phyloP scores from a whole-genome alignment of 2,113 vertebrate genomes.

The Myrmophylax atrothorax region DNA sequence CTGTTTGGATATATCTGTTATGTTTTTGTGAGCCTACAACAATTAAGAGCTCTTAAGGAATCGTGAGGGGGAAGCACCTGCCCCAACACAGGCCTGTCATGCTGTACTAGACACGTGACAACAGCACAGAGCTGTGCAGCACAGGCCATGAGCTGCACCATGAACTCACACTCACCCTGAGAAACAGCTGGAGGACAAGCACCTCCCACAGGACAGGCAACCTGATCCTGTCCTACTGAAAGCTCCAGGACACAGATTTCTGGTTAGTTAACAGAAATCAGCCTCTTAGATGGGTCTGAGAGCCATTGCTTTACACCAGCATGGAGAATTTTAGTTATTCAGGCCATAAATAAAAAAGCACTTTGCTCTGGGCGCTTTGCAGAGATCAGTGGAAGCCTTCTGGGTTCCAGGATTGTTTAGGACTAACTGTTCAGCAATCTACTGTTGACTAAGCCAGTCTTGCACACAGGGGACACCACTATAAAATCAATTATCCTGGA shows the following conservation, averaged over 20 bases:
- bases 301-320: background rate
- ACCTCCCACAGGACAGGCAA: background rate
- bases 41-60: background rate
- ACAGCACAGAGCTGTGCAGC: background rate
- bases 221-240: background rate
- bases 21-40: background rate
- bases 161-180: background rate
- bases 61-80: background rate
- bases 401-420: background rate
- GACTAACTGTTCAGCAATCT: background rate
- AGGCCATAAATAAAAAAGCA: background rate
- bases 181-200: background rate
- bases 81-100: background rate
- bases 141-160: accelerated
- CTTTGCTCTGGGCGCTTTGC: background rate
- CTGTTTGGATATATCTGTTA: background rate
- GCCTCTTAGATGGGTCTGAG: background rate
- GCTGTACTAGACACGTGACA: background rate
- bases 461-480: background rate
- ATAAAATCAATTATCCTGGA: background rate
- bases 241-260: background rate
- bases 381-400: background rate
- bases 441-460: background rate
- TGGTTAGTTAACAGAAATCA: background rate
- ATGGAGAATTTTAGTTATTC: background rate